Conservation (phyloP, 92 coral and sea anemone genomes). For the Parazoanthus atlanticus region DNA sequence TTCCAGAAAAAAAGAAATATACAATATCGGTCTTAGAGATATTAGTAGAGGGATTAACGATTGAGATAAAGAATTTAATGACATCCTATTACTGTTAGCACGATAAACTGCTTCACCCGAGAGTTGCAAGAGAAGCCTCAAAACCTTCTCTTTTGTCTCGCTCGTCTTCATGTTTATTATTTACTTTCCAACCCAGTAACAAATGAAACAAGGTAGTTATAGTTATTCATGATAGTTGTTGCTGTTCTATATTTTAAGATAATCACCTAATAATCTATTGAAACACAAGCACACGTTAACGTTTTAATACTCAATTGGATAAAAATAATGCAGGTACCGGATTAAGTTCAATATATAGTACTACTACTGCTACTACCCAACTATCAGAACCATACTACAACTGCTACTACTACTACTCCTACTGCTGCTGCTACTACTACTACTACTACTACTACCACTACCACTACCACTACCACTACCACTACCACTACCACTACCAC, state of each 20-base stretch:
- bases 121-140: neutral
- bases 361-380: no score
- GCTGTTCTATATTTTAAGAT: no score
- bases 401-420: neutral
- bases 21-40: neutral
- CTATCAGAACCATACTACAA: neutral
- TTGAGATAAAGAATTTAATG: neutral
- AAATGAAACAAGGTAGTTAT: neutral
- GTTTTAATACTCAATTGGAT: no score
- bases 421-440: neutral
- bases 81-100: neutral
- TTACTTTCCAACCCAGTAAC: neutral
- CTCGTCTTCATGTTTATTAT: no score
- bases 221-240: neutral
- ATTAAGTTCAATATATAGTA: neutral
- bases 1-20: neutral
- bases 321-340: no score
- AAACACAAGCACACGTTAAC: no score
- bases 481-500: no score
- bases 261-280: no score
- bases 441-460: no score
- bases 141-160: neutral
- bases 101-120: neutral
- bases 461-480: no score
- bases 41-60: neutral